These are phyloP conservation scores for Indri indri DNA, from an alignment of 2,113 vertebrate species.

Conservation along the genomic window DNA sequence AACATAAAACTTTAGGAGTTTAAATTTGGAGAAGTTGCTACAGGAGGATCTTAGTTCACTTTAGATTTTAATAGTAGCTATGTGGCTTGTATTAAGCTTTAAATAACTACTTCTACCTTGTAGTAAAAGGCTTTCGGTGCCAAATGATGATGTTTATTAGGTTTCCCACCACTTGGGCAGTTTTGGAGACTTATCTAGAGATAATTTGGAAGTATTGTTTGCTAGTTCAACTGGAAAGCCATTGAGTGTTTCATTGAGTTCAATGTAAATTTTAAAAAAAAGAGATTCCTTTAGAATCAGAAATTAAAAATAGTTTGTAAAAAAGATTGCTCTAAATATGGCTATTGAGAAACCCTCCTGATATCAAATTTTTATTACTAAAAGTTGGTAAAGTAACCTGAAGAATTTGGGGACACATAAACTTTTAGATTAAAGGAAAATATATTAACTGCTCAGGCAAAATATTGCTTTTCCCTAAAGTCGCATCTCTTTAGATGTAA, in stretches of 20 bases:
- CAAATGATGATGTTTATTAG: not conserved
- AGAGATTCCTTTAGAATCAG: not conserved
- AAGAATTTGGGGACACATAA: not conserved
- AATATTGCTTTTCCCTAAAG: not conserved
- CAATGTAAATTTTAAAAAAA: not conserved
- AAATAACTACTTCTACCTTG: not conserved
- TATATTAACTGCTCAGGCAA: not conserved
- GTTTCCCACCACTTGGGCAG: not conserved
- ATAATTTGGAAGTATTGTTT: slow-evolving; percentile 19
- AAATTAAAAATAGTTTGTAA: slow-evolving; percentile 43
- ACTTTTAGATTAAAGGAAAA: not conserved
- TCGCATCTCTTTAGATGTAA: not conserved
- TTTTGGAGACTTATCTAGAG: not conserved
- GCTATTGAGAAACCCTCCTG: not conserved
- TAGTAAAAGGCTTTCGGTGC: not conserved
- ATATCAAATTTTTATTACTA: slow-evolving; percentile 3
- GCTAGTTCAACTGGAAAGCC: not conserved
- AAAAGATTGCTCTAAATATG: not conserved
- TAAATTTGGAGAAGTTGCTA: not conserved
- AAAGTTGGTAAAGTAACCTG: not conserved
- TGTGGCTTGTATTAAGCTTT: not conserved
- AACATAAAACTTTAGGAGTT: not conserved
- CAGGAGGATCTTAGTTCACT: not conserved
- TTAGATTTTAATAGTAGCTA: not conserved
- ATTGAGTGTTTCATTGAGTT: not conserved